A percentile compares a stretch with the other conserved stretches of the same genome.
Conservation (phyloP, 2,888 invertebrate species). For the Liodrosophila aerea region DNA sequence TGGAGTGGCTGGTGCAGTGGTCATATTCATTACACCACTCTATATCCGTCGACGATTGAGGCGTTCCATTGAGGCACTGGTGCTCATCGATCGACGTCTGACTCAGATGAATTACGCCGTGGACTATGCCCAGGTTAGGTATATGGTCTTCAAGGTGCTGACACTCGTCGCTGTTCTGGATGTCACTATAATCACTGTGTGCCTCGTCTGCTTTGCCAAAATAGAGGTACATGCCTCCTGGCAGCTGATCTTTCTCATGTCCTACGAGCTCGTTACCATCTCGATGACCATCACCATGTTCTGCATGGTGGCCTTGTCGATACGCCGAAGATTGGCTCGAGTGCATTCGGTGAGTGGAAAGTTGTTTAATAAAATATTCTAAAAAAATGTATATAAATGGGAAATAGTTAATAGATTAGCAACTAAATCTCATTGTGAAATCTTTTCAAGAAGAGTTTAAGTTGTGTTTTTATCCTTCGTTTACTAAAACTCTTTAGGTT, state of each 20-base stretch:
- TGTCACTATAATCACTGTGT: slow-evolving; percentile 30
- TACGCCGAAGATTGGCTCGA: slow-evolving; percentile 30
- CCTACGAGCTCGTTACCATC: slow-evolving; percentile 41
- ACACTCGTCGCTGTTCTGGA: slow-evolving; percentile 15
- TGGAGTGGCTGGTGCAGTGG: slow-evolving; percentile 43
- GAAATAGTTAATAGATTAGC: no score
- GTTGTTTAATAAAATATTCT: no score
- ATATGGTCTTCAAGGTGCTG: slow-evolving; percentile 2
- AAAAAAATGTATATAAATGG: no score
- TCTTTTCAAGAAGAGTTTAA: no score
- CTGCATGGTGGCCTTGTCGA: slow-evolving; percentile 41
- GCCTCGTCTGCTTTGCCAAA: slow-evolving; percentile 35
- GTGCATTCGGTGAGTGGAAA: slow-evolving; percentile 28
- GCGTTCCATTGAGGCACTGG: slow-evolving; percentile 23
- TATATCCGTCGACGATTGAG: slow-evolving; percentile 42
- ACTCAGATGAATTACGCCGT: background rate
- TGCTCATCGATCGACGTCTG: slow-evolving; percentile 35
- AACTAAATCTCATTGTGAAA: no score
- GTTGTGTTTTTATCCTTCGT: no score
- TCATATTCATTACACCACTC: slow-evolving; percentile 54
- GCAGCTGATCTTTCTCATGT: slow-evolving; percentile 47
- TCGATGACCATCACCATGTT: slow-evolving; percentile 56
- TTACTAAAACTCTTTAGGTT: no score
- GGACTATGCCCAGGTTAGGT: slow-evolving; percentile 3
- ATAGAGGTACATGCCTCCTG: slow-evolving; percentile 51